These are phyloP conservation scores for Rhaphigaster nebulosa DNA, from an alignment of 2,888 invertebrate genomes.

Conservation along the genomic window DNA sequence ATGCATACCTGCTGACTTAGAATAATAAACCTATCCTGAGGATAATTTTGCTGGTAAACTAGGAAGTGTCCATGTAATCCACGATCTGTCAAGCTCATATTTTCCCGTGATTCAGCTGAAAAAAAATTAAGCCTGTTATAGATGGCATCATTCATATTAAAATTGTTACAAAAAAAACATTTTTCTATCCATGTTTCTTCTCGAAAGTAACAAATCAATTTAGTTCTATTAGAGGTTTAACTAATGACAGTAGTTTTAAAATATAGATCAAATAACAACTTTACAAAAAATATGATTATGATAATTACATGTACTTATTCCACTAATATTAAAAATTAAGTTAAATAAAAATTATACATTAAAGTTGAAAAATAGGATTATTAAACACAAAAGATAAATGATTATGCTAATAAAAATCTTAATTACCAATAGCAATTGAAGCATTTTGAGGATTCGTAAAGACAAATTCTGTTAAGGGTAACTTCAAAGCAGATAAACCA, in stretches of 20 bases:
- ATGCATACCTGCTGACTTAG: constrained; percentile 82
- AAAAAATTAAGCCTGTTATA: neutral
- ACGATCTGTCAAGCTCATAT: constrained; percentile 83
- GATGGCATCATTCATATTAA: neutral
- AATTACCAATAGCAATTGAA: constrained; percentile 61
- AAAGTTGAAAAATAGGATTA: neutral
- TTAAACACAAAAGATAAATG: neutral
- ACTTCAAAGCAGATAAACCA: constrained; percentile 75
- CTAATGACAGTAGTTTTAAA: too few relatives aligned
- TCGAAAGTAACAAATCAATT: neutral
- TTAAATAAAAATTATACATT: neutral
- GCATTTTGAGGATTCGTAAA: constrained; percentile 58
- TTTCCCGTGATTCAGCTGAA: constrained; percentile 60
- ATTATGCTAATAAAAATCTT: neutral
- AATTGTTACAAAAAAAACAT: neutral
- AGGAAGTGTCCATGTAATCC: constrained; percentile 82
- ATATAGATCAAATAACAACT: too few relatives aligned
- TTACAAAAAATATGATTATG: too few relatives aligned
- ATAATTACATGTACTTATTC: too few relatives aligned
- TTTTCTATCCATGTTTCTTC: neutral
- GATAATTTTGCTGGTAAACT: constrained; percentile 79
- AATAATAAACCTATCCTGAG: constrained; percentile 80
- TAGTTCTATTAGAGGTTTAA: too few relatives aligned
- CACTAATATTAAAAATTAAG: neutral
- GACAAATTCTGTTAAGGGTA: constrained; percentile 54